These are phyloP conservation scores for Pogona vitticeps DNA, from an alignment of 2,113 vertebrate genomes.

Conservation along the genomic window DNA sequence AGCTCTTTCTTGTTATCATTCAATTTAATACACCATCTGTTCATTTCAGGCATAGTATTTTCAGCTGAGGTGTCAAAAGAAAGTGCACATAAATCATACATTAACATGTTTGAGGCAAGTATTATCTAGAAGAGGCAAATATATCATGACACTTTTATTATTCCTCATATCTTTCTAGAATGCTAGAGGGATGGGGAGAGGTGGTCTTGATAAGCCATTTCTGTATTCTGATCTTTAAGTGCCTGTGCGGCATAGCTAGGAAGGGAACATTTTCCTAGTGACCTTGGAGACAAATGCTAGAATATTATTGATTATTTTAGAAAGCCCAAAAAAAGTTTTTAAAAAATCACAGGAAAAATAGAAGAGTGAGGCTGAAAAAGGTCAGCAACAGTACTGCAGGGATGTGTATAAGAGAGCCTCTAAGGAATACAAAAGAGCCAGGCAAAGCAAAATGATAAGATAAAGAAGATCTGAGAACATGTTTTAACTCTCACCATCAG, in stretches of 20 bases:
- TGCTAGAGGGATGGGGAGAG: not conserved
- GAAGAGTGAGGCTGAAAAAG: slow-evolving; percentile 17
- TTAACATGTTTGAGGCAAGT: slow-evolving; percentile 57
- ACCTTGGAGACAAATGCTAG: slow-evolving; percentile 23
- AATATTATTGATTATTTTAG: slow-evolving; percentile 4
- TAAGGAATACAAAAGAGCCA: not conserved
- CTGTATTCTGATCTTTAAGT: slow-evolving; percentile 23
- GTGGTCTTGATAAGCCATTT: slow-evolving; percentile 24
- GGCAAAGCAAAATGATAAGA: slow-evolving; percentile 2
- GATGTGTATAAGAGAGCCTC: not conserved
- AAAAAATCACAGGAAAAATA: not conserved
- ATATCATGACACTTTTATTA: slow-evolving; percentile 51
- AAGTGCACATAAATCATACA: slow-evolving; percentile 68
- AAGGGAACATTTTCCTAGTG: slow-evolving; percentile 10
- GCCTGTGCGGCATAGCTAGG: slow-evolving; percentile 1
- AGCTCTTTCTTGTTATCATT: slow-evolving; percentile 54
- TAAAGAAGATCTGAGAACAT: not conserved
- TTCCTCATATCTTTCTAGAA: slow-evolving; percentile 37
- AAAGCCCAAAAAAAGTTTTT: slow-evolving; percentile 26
- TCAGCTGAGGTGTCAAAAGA: slow-evolving; percentile 63
- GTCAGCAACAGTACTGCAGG: not conserved
- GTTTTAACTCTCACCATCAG: not conserved
- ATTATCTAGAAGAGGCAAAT: slow-evolving; percentile 54
- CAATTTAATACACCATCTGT: slow-evolving; percentile 62
- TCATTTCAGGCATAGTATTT: slow-evolving; percentile 62